A percentile compares a stretch with the other conserved stretches of the same genome.
phyloP scores from a whole-genome alignment of 2,113 vertebrate species.

The Steatornis caripensis region DNA sequence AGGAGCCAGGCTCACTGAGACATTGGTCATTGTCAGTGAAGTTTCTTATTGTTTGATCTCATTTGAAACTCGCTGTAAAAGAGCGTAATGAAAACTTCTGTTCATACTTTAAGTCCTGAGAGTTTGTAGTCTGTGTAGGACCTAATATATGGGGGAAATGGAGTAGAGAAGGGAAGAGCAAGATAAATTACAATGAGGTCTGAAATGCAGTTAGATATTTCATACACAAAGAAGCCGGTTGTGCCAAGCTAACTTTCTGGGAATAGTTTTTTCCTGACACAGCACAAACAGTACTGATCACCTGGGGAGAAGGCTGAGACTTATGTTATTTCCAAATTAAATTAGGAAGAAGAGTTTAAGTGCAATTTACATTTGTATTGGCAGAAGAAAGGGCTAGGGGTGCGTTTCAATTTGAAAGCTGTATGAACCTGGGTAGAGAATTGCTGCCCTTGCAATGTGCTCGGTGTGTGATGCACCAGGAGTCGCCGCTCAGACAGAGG shows the following conservation, averaged over 20 bases:
- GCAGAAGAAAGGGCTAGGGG: neutral
- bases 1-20: neutral
- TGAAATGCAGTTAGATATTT: neutral
- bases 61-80: neutral
- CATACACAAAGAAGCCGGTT: neutral
- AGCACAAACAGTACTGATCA: neutral
- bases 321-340: slow-evolving; percentile 9
- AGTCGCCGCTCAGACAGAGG: neutral
- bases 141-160: neutral
- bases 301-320: neutral
- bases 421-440: fast-evolving
- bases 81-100: neutral
- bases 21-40: neutral
- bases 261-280: neutral
- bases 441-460: neutral
- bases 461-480: fast-evolving
- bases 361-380: neutral
- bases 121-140: neutral
- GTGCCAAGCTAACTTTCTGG: neutral
- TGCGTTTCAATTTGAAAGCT: neutral
- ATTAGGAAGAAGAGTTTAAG: neutral
- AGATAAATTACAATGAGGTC: neutral
- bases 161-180: neutral
- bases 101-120: neutral
- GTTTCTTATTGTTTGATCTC: neutral